These are phyloP conservation scores for Bathybates hornii DNA, from an alignment of 2,113 vertebrate species.

Conservation along the genomic window DNA sequence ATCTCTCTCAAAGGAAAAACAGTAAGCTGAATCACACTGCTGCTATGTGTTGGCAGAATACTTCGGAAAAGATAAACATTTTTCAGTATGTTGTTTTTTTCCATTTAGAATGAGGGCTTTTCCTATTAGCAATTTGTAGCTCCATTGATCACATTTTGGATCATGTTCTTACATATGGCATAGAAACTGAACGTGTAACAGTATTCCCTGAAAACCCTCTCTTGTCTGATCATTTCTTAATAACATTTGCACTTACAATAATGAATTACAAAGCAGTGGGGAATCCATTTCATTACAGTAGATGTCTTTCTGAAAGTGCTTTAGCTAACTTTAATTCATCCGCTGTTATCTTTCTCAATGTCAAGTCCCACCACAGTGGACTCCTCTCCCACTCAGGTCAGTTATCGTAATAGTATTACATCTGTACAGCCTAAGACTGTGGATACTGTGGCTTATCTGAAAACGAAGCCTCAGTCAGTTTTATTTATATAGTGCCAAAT, in stretches of 20 bases:
- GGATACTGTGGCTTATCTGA: background rate
- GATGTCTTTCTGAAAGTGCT: background rate
- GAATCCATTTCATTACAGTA: background rate
- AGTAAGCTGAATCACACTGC: background rate
- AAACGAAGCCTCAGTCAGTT: background rate
- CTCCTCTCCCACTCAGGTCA: background rate
- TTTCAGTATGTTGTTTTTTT: background rate
- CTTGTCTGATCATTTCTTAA: background rate
- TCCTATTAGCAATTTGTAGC: background rate
- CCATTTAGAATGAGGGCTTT: background rate
- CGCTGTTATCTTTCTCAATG: background rate
- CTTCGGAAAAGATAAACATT: background rate
- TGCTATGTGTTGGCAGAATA: background rate
- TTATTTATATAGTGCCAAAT: fast-evolving
- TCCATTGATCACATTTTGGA: background rate
- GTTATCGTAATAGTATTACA: background rate
- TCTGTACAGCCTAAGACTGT: background rate
- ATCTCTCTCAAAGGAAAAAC: background rate
- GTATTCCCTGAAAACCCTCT: background rate
- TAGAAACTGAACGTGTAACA: background rate
- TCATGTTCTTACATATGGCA: background rate
- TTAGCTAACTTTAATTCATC: background rate
- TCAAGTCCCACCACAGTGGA: background rate
- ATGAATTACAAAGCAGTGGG: background rate
- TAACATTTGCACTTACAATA: background rate